Evolutionary conservation across 2,888 invertebrate species (phyloP).

Genomic region (Apotomis betuletana): DNA sequence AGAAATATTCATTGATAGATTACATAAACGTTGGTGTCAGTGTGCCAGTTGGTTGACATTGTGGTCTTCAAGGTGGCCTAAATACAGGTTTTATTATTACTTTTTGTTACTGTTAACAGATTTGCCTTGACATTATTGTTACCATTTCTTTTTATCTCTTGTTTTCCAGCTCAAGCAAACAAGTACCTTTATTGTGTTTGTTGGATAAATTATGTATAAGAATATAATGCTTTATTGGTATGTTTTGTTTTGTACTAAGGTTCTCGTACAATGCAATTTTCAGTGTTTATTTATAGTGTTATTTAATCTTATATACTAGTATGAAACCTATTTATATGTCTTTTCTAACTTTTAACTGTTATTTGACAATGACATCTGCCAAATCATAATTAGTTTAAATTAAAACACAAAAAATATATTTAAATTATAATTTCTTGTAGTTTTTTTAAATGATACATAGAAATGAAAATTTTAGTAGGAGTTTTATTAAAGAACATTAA

Average conservation of each 20-base stretch:
- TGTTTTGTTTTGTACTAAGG: not conserved
- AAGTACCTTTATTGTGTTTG: not conserved
- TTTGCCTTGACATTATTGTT: conserved; percentile 40
- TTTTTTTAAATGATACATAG: too few relatives aligned
- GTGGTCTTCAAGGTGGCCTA: conserved; percentile 52
- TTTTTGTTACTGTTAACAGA: conserved; percentile 34
- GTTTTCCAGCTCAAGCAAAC: conserved; percentile 10
- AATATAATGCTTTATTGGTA: not conserved
- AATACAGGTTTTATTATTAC: conserved; percentile 49
- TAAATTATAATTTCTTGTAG: too few relatives aligned
- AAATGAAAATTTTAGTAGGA: too few relatives aligned
- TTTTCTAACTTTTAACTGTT: too few relatives aligned
- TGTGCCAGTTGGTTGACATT: conserved; percentile 56
- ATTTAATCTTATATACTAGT: too few relatives aligned
- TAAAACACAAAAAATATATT: too few relatives aligned
- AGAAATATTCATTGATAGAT: conserved; percentile 12
- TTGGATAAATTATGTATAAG: not conserved
- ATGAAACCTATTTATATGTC: too few relatives aligned
- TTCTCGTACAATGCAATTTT: too few relatives aligned
- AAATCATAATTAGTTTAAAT: too few relatives aligned
- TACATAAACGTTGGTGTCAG: conserved; percentile 45
- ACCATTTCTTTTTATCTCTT: conserved; percentile 18
- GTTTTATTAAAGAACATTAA: too few relatives aligned
- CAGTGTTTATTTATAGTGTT: too few relatives aligned
- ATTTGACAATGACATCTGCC: too few relatives aligned